A percentile compares a stretch with the other conserved stretches of the same genome.
Conservation (phyloP, 2,113 vertebrate genomes). For the Menidia beryllina region DNA sequence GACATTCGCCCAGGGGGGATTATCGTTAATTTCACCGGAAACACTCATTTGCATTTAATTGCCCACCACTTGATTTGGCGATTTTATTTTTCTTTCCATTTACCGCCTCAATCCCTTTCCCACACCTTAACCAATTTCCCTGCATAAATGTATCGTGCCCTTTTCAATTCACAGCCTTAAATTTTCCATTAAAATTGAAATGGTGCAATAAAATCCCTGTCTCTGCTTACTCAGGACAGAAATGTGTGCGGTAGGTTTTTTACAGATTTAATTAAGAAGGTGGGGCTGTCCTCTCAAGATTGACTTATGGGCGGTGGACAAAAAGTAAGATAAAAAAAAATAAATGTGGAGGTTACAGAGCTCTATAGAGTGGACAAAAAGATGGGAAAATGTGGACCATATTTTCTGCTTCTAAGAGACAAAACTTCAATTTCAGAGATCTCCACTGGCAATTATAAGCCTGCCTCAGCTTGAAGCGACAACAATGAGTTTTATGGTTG, state of each 20-base stretch:
- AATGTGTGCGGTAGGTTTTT: constrained; percentile 39
- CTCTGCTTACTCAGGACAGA: constrained; percentile 43
- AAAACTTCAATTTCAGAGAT: constrained; percentile 39
- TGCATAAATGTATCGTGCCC: constrained; percentile 58
- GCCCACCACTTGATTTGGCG: constrained; percentile 47
- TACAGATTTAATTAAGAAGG: constrained; percentile 52
- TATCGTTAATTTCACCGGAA: constrained; percentile 68
- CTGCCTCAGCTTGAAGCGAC: constrained; percentile 48
- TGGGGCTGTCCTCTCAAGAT: constrained; percentile 24
- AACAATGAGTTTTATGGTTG: constrained; percentile 45
- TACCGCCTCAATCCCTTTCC: constrained; percentile 44
- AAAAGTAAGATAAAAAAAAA: background rate
- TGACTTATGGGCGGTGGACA: constrained; percentile 9
- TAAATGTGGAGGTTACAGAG: background rate
- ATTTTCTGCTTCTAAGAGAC: constrained; percentile 17
- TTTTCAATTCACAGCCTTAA: constrained; percentile 74
- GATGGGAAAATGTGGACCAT: constrained; percentile 5
- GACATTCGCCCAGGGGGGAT: constrained; percentile 58
- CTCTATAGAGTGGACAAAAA: constrained; percentile 15
- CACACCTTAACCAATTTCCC: constrained; percentile 54
- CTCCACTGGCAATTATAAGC: constrained; percentile 43
- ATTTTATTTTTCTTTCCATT: constrained; percentile 43
- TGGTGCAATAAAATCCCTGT: constrained; percentile 55
- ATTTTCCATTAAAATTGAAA: constrained; percentile 70
- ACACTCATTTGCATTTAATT: constrained; percentile 75